phyloP scores from a whole-genome alignment of 1,140 invertebrate species.

The Heliconius hewitsoni region DNA sequence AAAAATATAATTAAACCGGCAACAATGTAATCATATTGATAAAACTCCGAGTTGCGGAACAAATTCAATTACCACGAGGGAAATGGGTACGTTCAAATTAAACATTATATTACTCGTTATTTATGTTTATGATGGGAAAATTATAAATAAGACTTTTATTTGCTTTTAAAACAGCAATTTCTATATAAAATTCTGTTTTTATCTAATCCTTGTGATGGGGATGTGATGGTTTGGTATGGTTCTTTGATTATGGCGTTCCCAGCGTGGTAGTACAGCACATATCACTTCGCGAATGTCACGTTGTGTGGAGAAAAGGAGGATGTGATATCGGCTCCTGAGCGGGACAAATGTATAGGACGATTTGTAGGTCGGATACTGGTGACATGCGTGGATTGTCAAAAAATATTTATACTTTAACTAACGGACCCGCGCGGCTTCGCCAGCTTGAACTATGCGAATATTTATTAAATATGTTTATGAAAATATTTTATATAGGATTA shows the following conservation, averaged over 20 bases:
- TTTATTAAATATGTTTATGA: no score
- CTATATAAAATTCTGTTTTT: neutral
- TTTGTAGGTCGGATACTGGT: neutral
- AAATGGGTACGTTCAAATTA: slow-evolving; percentile 32
- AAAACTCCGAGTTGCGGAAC: slow-evolving; percentile 23
- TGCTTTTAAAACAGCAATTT: neutral
- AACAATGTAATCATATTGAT: slow-evolving; percentile 38
- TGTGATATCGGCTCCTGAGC: neutral
- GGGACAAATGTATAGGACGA: no score
- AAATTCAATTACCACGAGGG: slow-evolving; percentile 29
- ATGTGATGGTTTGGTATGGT: neutral
- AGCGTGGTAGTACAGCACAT: no score
- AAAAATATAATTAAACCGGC: slow-evolving; percentile 21
- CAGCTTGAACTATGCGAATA: no score
- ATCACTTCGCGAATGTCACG: no score
- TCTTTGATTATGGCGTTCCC: no score
- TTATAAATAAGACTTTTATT: neutral
- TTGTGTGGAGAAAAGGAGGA: no score
- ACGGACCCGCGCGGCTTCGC: no score
- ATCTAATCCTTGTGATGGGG: neutral
- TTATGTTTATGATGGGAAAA: slow-evolving; percentile 14
- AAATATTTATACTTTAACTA: neutral
- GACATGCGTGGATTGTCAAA: neutral
- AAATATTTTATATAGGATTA: no score
- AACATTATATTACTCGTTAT: slow-evolving; percentile 23